These are phyloP conservation scores for Perithous albicinctus DNA, from an alignment of 2,888 invertebrate genomes.

Conservation along the genomic window DNA sequence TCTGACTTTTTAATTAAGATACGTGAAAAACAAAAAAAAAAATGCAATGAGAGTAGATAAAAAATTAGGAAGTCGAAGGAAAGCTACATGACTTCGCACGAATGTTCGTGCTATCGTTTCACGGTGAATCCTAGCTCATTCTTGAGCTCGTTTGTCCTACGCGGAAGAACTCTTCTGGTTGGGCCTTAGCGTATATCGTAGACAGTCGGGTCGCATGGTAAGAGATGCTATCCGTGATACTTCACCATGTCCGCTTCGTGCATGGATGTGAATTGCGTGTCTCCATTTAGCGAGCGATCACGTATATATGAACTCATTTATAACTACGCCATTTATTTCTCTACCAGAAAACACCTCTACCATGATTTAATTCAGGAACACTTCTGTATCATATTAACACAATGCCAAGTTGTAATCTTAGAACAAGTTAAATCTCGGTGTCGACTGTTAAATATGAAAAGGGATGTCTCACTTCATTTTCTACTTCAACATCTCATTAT, in stretches of 20 bases:
- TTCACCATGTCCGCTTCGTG: slow-evolving; percentile 12
- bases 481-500: no score
- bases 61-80: neutral
- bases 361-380: no score
- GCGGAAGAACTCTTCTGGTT: slow-evolving; percentile 53
- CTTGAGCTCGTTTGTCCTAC: slow-evolving; percentile 19
- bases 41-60: neutral
- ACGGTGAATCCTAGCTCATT: slow-evolving; percentile 44
- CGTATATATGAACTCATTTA: neutral
- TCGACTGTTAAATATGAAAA: no score
- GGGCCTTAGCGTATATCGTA: slow-evolving; percentile 7
- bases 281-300: slow-evolving; percentile 32
- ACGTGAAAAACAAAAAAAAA: neutral
- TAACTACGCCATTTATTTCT: no score
- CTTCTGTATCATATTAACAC: no score
- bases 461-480: no score
- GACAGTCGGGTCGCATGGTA: slow-evolving; percentile 38
- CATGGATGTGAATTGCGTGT: slow-evolving; percentile 41
- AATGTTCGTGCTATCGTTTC: slow-evolving; percentile 56
- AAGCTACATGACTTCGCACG: slow-evolving; percentile 24
- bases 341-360: no score
- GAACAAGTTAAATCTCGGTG: no score
- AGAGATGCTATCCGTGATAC: slow-evolving; percentile 40
- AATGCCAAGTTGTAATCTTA: no score
- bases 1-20: no score